A percentile compares a stretch with the other conserved stretches of the same genome.
These are phyloP conservation scores for Bellardia bayeri DNA, from an alignment of 2,888 invertebrate genomes.

Conservation along the genomic window DNA sequence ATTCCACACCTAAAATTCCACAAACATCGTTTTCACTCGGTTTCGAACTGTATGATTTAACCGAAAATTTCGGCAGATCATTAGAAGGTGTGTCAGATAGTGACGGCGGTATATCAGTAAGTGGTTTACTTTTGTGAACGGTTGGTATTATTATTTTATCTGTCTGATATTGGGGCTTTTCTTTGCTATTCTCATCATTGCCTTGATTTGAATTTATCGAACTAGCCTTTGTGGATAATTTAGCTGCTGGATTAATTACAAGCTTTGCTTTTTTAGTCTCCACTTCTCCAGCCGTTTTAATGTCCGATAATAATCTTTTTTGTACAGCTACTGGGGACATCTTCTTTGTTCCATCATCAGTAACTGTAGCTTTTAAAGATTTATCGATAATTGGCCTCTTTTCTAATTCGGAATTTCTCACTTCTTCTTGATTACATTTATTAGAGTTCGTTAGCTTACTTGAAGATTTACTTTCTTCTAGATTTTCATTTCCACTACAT, in stretches of 20 bases:
- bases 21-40: conserved; percentile 74
- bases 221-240: conserved; percentile 22
- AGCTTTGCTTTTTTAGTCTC: conserved; percentile 62
- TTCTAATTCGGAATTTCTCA: not conserved
- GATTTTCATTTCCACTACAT: not conserved
- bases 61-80: conserved; percentile 73
- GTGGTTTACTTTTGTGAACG: conserved; percentile 65
- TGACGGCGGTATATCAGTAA: not conserved
- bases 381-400: not conserved
- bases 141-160: conserved; percentile 76
- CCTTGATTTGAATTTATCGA: conserved; percentile 18
- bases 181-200: conserved; percentile 27
- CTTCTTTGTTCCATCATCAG: conserved; percentile 25
- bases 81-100: not conserved
- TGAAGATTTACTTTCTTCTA: not conserved
- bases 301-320: conserved; percentile 10
- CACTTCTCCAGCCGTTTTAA: not conserved
- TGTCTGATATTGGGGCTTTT: conserved; percentile 73
- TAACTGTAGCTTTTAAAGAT: not conserved
- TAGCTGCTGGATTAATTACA: conserved; percentile 68
- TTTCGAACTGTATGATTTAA: conserved; percentile 73
- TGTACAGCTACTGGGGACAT: conserved; percentile 4
- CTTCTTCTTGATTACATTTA: not conserved
- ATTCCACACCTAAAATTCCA: conserved; percentile 89
- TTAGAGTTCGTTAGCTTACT: not conserved